Evolutionary conservation across 1,140 invertebrate genomes (phyloP).

Genomic region (Solen grandis): DNA sequence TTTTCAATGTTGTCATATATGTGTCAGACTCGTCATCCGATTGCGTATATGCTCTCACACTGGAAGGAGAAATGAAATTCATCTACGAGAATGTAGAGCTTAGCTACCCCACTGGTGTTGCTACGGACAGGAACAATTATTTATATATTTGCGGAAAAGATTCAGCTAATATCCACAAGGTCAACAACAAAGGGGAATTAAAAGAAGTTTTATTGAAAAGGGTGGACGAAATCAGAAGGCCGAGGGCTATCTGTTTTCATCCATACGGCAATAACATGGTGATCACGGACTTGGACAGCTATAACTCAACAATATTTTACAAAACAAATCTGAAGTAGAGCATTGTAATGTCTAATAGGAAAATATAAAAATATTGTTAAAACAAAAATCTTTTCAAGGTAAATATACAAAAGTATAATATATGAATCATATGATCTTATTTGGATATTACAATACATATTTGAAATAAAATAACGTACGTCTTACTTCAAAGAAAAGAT

Average conservation of each 20-base stretch:
- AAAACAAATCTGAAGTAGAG: slow-evolving; percentile 16
- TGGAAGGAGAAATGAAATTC: slow-evolving; percentile 28
- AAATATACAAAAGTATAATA: too few relatives aligned
- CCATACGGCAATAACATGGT: slow-evolving; percentile 32
- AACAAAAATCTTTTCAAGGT: too few relatives aligned
- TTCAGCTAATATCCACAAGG: slow-evolving; percentile 35
- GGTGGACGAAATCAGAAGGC: not conserved
- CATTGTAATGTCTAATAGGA: too few relatives aligned
- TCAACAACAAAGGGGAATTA: slow-evolving; percentile 24
- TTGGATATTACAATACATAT: too few relatives aligned
- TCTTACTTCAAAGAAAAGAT: too few relatives aligned
- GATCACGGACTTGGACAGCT: slow-evolving; percentile 17
- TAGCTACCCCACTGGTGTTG: slow-evolving; percentile 39
- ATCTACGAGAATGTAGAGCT: slow-evolving; percentile 21
- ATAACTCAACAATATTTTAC: slow-evolving; percentile 11
- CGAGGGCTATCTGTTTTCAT: slow-evolving; percentile 39
- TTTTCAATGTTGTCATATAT: slow-evolving; percentile 35
- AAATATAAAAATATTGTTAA: too few relatives aligned
- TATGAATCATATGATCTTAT: too few relatives aligned
- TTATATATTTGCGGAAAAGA: slow-evolving; percentile 24
- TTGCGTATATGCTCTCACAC: slow-evolving; percentile 17
- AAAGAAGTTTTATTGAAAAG: not conserved
- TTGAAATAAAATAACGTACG: too few relatives aligned
- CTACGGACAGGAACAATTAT: slow-evolving; percentile 47
- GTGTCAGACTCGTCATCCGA: slow-evolving; percentile 34